phyloP scores from a whole-genome alignment of 2,113 vertebrate species.

The Amazona guildingii region DNA sequence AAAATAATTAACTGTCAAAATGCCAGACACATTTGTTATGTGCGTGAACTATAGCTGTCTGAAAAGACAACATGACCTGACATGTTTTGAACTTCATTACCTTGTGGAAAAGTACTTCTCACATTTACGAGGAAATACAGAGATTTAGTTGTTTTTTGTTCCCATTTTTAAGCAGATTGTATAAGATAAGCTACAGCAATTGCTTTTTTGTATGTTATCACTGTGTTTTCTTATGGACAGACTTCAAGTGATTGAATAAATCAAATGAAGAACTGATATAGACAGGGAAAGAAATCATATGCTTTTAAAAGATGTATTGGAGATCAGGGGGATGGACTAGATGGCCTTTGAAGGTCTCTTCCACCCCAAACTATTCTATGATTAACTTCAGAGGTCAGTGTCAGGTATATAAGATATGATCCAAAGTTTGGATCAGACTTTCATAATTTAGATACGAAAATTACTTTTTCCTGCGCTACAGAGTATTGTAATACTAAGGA shows the following conservation, averaged over 20 bases:
- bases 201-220: background rate
- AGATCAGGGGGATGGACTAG: background rate
- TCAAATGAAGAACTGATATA: background rate
- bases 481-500: background rate
- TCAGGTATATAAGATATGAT: background rate
- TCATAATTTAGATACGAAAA: background rate
- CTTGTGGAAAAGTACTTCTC: background rate
- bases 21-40: background rate
- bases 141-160: rapidly evolving
- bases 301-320: background rate
- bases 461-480: background rate
- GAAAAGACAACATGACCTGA: background rate
- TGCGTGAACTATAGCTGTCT: background rate
- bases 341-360: background rate
- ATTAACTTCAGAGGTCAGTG: background rate
- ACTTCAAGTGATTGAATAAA: background rate
- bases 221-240: background rate
- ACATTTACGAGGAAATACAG: background rate
- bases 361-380: background rate
- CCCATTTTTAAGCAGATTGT: background rate
- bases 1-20: background rate
- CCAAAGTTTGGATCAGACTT: background rate
- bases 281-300: background rate
- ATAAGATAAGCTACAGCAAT: background rate
- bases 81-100: background rate